A percentile compares a stretch with the other conserved stretches of the same genome.
Conservation (phyloP, 2,797 vertebrate species). For the Harpagifer antarcticus region DNA sequence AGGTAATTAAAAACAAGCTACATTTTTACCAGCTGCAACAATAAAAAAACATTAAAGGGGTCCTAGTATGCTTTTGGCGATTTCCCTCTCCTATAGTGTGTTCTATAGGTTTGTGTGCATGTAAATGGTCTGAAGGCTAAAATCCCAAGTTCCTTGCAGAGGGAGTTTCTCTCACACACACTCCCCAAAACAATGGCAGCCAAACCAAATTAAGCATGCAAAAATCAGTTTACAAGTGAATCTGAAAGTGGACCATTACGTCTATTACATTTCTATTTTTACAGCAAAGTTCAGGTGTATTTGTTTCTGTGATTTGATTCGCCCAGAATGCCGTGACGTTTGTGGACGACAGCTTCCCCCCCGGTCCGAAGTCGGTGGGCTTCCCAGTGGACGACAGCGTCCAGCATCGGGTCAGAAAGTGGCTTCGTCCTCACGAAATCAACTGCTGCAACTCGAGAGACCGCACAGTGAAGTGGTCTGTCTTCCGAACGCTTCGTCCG, state of each 20-base stretch:
- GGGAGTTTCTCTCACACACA: too few relatives aligned
- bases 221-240: too few relatives aligned
- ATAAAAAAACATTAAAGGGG: too few relatives aligned
- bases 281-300: not conserved
- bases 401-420: slow-evolving; percentile 87
- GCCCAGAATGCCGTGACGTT: slow-evolving; percentile 89
- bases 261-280: not conserved
- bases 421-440: slow-evolving; percentile 89
- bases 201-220: too few relatives aligned
- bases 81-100: too few relatives aligned
- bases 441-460: slow-evolving; percentile 79
- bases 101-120: too few relatives aligned
- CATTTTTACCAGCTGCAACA: too few relatives aligned
- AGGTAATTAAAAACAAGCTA: too few relatives aligned
- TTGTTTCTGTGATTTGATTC: not conserved
- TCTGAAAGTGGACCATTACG: not conserved
- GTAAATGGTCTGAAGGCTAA: too few relatives aligned
- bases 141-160: too few relatives aligned
- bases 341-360: slow-evolving; percentile 91
- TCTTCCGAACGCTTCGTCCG: slow-evolving; percentile 88
- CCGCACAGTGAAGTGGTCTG: slow-evolving; percentile 76
- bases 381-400: slow-evolving; percentile 88
- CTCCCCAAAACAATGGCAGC: too few relatives aligned
- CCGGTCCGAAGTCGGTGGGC: slow-evolving; percentile 87
- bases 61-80: too few relatives aligned